Percentiles rank a stretch among this genome's conserved stretches.
Conservation (phyloP, 2,888 invertebrate genomes). For the Hydropsyche betteni region DNA sequence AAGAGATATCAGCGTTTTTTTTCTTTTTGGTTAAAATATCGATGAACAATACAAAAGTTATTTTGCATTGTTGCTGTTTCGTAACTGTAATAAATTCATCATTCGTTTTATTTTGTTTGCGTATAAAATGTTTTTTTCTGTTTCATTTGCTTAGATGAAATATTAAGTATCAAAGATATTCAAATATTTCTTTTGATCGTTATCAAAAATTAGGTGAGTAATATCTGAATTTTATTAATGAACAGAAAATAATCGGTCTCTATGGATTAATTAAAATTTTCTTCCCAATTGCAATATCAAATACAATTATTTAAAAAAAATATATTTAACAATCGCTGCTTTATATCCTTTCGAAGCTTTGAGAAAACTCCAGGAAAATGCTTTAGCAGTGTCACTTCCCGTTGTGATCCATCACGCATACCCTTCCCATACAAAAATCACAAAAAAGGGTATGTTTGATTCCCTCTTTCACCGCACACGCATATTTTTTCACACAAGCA, state of each 20-base stretch:
- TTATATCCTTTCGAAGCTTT: conserved; percentile 5
- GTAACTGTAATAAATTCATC: conserved; percentile 30
- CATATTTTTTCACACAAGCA: not conserved
- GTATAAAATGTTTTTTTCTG: not conserved
- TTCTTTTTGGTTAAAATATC: no score
- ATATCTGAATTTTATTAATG: no score
- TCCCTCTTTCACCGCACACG: conserved; percentile 9
- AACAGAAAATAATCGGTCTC: no score
- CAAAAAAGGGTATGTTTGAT: conserved; percentile 28
- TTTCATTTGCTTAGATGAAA: no score
- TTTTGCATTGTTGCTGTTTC: not conserved
- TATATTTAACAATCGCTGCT: conserved; percentile 25
- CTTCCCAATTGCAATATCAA: not conserved
- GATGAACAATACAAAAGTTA: no score
- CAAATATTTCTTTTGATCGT: no score
- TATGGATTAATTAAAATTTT: no score
- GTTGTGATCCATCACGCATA: conserved; percentile 49
- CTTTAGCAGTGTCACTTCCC: conserved; percentile 50
- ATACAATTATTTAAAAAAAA: conserved; percentile 8
- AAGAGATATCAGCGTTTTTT: no score
- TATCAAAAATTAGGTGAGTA: no score
- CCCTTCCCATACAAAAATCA: conserved; percentile 16
- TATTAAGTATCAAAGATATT: no score
- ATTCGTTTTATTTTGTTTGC: not conserved
- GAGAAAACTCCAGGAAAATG: conserved; percentile 45